These are phyloP conservation scores for Eubucco bourcierii DNA, from an alignment of 2,113 vertebrate species.

Conservation along the genomic window DNA sequence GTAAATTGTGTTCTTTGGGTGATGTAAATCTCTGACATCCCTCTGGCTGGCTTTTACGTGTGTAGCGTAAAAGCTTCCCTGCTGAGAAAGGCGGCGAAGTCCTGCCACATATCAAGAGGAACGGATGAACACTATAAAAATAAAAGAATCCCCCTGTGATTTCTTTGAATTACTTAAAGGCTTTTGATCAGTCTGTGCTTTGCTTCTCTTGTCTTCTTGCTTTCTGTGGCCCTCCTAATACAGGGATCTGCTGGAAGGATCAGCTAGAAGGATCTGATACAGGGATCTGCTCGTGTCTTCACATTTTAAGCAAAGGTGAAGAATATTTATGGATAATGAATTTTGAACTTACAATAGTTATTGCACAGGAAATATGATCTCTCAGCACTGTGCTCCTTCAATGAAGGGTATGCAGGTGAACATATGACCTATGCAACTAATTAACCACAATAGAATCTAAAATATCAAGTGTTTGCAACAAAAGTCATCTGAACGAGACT, in stretches of 20 bases:
- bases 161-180: background rate
- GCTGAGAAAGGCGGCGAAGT: rapidly evolving
- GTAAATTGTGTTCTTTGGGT: background rate
- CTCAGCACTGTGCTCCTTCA: slow-evolving; percentile 39
- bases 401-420: slow-evolving; percentile 3
- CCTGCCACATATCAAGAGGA: background rate
- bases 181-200: background rate
- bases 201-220: background rate
- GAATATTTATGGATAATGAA: slow-evolving; percentile 71
- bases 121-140: background rate
- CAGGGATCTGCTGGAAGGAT: background rate
- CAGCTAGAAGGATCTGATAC: no score
- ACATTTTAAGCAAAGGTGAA: slow-evolving; percentile 36
- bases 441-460: slow-evolving; percentile 9
- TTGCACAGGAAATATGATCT: slow-evolving; percentile 61
- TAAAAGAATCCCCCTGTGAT: background rate
- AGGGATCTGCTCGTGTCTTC: background rate
- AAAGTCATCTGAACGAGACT: background rate
- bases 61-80: background rate
- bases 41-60: background rate
- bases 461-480: background rate
- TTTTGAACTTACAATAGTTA: slow-evolving; percentile 70
- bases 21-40: background rate
- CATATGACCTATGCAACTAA: background rate
- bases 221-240: background rate